phyloP scores from a whole-genome alignment of 2,113 vertebrate genomes.

The Chrysemys picta region DNA sequence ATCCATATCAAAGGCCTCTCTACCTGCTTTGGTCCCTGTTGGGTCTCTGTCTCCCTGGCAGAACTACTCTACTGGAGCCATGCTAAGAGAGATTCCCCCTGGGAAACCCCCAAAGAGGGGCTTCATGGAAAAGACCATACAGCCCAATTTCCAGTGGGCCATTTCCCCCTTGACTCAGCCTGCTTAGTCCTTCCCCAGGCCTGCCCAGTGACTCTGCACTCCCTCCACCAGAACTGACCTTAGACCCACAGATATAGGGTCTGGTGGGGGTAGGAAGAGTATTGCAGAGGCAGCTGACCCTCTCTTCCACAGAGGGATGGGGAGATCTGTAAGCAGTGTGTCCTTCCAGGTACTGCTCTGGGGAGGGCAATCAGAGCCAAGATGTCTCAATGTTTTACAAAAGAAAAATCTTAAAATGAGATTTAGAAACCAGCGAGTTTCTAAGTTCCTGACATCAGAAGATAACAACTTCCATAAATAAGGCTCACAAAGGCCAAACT shows the following conservation, averaged over 20 bases:
- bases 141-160: neutral
- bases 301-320: neutral
- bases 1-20: neutral
- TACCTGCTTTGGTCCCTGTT: neutral
- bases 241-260: neutral
- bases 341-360: neutral
- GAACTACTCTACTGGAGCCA: neutral
- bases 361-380: neutral
- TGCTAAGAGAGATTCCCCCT: neutral
- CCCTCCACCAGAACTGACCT: neutral
- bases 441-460: neutral
- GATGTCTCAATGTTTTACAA: neutral
- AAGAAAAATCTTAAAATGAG: neutral
- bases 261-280: neutral
- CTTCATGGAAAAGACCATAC: neutral
- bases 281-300: neutral
- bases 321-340: neutral
- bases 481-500: neutral
- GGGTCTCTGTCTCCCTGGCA: neutral
- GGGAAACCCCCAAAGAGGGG: no score
- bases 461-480: neutral
- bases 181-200: neutral
- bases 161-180: neutral
- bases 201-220: neutral
- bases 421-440: neutral